A percentile compares a stretch with the other conserved stretches of the same genome.
Evolutionary conservation across 1,140 invertebrate species (phyloP).

Genomic region (Zophobas atratus): DNA sequence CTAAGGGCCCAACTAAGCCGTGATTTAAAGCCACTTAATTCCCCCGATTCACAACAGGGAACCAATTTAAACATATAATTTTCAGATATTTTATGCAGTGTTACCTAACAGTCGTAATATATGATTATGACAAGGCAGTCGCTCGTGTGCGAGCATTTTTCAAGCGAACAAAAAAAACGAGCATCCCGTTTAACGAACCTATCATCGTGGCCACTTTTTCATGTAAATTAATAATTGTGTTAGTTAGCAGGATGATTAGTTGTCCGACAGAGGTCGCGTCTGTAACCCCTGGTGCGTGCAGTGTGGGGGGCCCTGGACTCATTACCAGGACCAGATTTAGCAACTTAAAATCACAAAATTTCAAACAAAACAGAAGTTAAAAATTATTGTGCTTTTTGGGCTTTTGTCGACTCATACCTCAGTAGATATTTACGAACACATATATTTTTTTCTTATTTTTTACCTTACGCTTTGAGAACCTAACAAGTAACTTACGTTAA

Average conservation of each 20-base stretch:
- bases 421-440: too few species aligned
- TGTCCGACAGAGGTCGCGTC: constrained; percentile 37
- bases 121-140: constrained; percentile 27
- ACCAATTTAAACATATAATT: constrained; percentile 40
- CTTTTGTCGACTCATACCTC: too few species aligned
- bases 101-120: constrained; percentile 39
- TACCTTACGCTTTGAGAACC: too few species aligned
- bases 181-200: constrained; percentile 44
- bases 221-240: constrained; percentile 49
- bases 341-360: too few species aligned
- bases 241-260: constrained; percentile 49
- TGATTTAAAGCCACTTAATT: constrained; percentile 32
- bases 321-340: too few species aligned
- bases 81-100: constrained; percentile 41
- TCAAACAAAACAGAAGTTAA: too few species aligned
- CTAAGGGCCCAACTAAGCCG: constrained; percentile 7
- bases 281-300: constrained; percentile 14
- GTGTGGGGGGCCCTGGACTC: constrained; percentile 8
- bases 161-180: constrained; percentile 25
- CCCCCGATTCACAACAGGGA: constrained; percentile 14
- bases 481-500: too few species aligned
- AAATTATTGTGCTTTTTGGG: too few species aligned
- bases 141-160: constrained; percentile 36
- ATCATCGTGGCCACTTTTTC: constrained; percentile 44
- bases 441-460: too few species aligned